Conservation (phyloP, 2,797 vertebrate genomes). For the Peromyscus attwateri region DNA sequence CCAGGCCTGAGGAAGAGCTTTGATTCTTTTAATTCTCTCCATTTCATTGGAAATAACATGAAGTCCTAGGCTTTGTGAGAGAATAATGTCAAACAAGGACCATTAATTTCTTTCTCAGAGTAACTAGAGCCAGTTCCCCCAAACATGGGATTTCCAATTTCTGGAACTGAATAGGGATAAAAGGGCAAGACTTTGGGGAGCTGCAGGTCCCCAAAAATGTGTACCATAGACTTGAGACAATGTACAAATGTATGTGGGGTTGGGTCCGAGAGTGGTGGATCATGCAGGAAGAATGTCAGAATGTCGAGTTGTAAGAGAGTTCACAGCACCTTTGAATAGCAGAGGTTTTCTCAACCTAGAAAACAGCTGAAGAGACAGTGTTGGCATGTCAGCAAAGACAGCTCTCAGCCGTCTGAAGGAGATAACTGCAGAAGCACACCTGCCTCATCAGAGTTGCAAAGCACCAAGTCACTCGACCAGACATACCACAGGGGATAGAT, state of each 20-base stretch:
- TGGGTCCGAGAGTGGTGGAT: no score
- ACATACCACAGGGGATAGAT: background rate
- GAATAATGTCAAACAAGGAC: background rate
- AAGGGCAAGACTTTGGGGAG: background rate
- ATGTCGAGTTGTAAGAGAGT: background rate
- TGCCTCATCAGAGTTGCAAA: no score
- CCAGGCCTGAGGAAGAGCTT: background rate
- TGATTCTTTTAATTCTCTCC: background rate
- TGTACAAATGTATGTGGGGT: rapidly evolving
- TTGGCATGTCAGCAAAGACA: background rate
- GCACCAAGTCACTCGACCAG: background rate
- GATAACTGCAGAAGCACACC: background rate
- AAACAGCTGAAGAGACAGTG: background rate
- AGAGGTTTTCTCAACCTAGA: background rate
- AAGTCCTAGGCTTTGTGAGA: background rate
- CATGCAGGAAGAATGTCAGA: background rate
- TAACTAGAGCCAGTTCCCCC: background rate
- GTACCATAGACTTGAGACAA: no score
- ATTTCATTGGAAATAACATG: background rate
- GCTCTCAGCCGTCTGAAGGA: background rate
- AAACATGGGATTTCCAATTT: background rate
- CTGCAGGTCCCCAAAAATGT: background rate
- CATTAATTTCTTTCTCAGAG: background rate
- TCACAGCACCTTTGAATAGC: background rate
- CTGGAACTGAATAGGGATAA: background rate